Conservation (phyloP, 2,888 invertebrate genomes). For the Amiota minor region DNA sequence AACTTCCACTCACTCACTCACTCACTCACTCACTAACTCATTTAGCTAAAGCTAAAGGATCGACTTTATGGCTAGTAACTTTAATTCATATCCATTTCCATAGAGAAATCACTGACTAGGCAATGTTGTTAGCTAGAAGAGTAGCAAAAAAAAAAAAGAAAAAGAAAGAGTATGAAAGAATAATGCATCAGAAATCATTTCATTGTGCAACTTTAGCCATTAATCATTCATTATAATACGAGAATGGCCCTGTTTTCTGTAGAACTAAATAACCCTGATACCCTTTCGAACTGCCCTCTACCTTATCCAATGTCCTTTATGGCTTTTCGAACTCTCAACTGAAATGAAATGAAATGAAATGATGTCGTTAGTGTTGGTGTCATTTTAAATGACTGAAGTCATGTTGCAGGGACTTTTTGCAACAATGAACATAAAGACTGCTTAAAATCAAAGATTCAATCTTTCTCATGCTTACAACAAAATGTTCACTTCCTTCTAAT, state of each 20-base stretch:
- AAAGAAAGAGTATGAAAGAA: too few species aligned
- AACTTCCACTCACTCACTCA: neutral
- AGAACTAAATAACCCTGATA: conserved; percentile 51
- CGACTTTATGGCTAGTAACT: too few species aligned
- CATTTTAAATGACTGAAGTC: neutral
- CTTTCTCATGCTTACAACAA: neutral
- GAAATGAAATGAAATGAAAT: neutral
- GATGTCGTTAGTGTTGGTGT: neutral
- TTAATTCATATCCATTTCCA: neutral
- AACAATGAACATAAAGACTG: neutral
- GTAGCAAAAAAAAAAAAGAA: too few species aligned
- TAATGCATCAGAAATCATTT: conserved; percentile 21
- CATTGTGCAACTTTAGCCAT: conserved; percentile 55
- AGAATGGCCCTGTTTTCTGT: neutral
- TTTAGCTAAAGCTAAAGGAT: too few species aligned
- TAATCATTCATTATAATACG: conserved; percentile 58
- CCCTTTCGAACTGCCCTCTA: conserved; percentile 51
- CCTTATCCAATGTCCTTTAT: conserved; percentile 40
- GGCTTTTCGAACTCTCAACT: conserved; percentile 14
- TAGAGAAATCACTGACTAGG: conserved; percentile 34
- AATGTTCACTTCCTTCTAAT: neutral
- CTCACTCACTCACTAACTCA: too few species aligned
- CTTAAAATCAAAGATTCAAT: neutral
- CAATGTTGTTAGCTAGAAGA: neutral
- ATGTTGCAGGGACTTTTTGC: neutral